Conservation (phyloP, 2,888 invertebrate species). For the Hirtodrosophila alboralis region DNA sequence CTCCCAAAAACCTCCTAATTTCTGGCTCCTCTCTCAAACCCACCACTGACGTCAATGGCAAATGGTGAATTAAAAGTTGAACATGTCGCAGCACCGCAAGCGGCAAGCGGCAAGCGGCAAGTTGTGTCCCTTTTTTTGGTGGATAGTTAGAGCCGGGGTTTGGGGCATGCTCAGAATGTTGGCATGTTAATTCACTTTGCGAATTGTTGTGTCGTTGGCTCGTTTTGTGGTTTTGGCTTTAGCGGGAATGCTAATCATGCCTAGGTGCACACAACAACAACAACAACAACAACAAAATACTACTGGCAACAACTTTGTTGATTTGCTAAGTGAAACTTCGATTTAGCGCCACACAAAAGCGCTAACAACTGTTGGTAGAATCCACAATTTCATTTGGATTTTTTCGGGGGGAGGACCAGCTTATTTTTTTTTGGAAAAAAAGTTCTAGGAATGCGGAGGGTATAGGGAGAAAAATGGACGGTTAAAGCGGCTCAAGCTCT, state of each 20-base stretch:
- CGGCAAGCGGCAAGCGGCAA: slow-evolving; percentile 35
- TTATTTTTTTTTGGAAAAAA: no score
- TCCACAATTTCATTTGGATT: slow-evolving; percentile 39
- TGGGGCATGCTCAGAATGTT: slow-evolving; percentile 35
- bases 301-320: slow-evolving; percentile 67
- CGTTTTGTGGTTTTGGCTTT: slow-evolving; percentile 41
- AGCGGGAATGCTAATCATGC: slow-evolving; percentile 66
- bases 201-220: slow-evolving; percentile 66
- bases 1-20: slow-evolving; percentile 21
- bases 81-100: slow-evolving; percentile 63
- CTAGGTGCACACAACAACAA: slow-evolving; percentile 54
- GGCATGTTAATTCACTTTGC: slow-evolving; percentile 77
- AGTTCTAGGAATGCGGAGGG: no score
- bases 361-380: slow-evolving; percentile 44
- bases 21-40: no score
- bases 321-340: slow-evolving; percentile 77
- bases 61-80: slow-evolving; percentile 72
- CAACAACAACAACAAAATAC: slow-evolving; percentile 19
- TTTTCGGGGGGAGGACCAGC: no score
- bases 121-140: slow-evolving; percentile 23
- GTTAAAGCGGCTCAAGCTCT: slow-evolving; percentile 33
- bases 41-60: slow-evolving; percentile 67
- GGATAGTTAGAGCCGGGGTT: slow-evolving; percentile 4
- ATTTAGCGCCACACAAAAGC: slow-evolving; percentile 55
- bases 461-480: no score